Base-by-base conservation (phyloP, 2,113 vertebrate genomes). In the Leptodactylus fuscus region DNA sequence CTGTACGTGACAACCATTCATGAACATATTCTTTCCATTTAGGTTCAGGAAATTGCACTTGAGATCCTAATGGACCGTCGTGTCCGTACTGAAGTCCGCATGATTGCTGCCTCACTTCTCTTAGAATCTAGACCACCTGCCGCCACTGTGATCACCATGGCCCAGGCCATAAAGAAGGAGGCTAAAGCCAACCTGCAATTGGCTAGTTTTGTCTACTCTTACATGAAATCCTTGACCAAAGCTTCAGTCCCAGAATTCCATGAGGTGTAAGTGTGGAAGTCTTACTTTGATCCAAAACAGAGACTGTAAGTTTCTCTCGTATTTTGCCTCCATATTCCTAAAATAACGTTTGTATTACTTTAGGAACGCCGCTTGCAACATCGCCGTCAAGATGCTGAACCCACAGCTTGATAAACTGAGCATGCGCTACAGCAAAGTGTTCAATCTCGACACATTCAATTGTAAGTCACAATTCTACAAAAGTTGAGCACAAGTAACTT, bases 171-270 rank as follows among this genome's bases (percentile, higher is more conserved):
- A 70, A 91, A 90, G 83, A 92, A 88, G 46, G 96, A 97, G 80
- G 73, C 87, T 46, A 93, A 91, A 83, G 16, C 94, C 88, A 94
- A 91, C 82, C 22, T 95, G 90, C 95, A 97, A 82, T 91, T 98
- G 51, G 92, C 91, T 76, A 96, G 94, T 85, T 97, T 96, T 12
- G 87, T 92, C 22, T 96, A 96, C 80, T 95, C 95, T 78, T 91
- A 96, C 85, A 94, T 98, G 89, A 96, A 94, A 88, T 91, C 94
- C 73, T 87, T 96, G 87, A 88, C 95, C 4, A 95, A 91, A 88
- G 94, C 92, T 89, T 91, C 88, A 0, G 49, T 90, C 10, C 90
- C 93, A 0, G 91, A 91, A 36, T 86, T 88, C 0, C 88, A 91
- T 53, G 86, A 91, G 70, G 84, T 96, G 96, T 97, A 94, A 95